Evolutionary conservation across 1,140 invertebrate genomes (phyloP), one percentile per base, ranked within the genome.

Genomic region (Ips nitidus): DNA sequence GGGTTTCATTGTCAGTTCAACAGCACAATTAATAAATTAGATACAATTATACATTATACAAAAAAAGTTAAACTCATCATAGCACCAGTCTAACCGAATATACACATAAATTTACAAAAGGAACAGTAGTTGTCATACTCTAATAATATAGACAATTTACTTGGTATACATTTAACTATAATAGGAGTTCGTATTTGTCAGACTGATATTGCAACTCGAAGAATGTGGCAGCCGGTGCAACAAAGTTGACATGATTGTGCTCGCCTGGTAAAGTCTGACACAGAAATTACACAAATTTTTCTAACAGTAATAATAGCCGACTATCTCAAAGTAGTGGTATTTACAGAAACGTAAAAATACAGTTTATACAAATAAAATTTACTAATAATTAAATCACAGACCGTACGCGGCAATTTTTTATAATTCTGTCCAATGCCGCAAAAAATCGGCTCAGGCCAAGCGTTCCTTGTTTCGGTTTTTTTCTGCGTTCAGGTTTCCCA

Each of bases 301-400:
- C 22, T 22, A 22, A 22, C 22, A 22, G 22, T 22, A 22, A 22
- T 22, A 22, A 22, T 22, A 22, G 22, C 22, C 22, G 22, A 22
- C 22, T 22, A 22, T 22, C 22, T 22, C 22, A 22, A 22, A 22
- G 22, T 22, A 22, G 22, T 22, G 22, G 22, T 22, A 22, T 22
- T 22, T 22, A 22, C 22, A 22, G 22, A 50, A 50, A 50, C 45
- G 7, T 50, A 50, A 3, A 22, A 50, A 50, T 8, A 7, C 38
- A 8, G 40, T 59, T 59, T 59, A 62, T 67, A 56, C 45, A 55
- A 56, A 70, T 58, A 59, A 71, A 70, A 71, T 65, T 77, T 77
- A 75, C 71, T 74, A 60, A 76, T 78, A 79, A 73, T 77, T 75
- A 74, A 77, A 80, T 80, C 79, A 80, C 79, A 80, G 79, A 76